phyloP scores from a whole-genome alignment of 2,797 vertebrate species.

The Pseudomugil tenellus region DNA sequence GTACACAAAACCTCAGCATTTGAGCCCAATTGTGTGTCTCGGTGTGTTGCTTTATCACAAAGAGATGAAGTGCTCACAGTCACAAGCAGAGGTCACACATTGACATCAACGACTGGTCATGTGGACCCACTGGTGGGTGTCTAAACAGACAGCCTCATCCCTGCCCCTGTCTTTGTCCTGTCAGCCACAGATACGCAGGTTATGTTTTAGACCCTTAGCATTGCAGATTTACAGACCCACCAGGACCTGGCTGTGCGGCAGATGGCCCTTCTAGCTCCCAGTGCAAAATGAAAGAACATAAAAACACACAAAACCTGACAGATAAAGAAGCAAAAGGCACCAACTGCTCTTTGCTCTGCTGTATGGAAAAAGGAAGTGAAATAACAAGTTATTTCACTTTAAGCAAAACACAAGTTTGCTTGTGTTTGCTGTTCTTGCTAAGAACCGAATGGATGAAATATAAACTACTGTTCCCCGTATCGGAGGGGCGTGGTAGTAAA shows the following conservation, averaged over 20 bases:
- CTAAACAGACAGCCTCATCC: background rate
- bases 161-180: slow-evolving; percentile 29
- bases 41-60: background rate
- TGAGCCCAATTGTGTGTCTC: background rate
- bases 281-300: slow-evolving; percentile 9
- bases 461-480: background rate
- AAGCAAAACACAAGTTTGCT: slow-evolving; percentile 22
- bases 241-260: slow-evolving; percentile 31
- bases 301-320: background rate
- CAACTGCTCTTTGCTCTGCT: slow-evolving; percentile 35
- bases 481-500: background rate
- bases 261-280: slow-evolving; percentile 40
- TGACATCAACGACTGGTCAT: background rate
- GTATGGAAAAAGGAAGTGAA: slow-evolving; percentile 62
- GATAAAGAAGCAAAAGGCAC: slow-evolving; percentile 16
- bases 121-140: background rate
- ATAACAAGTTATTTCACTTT: slow-evolving; percentile 14
- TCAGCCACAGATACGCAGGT: slow-evolving; percentile 8
- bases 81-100: background rate
- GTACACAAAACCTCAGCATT: background rate
- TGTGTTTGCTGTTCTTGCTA: background rate
- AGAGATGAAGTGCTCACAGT: background rate
- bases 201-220: slow-evolving; percentile 67
- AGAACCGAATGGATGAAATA: background rate
- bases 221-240: slow-evolving; percentile 48